Evolutionary conservation across 2,888 invertebrate species (phyloP).

Genomic region (Itoplectis maculator): DNA sequence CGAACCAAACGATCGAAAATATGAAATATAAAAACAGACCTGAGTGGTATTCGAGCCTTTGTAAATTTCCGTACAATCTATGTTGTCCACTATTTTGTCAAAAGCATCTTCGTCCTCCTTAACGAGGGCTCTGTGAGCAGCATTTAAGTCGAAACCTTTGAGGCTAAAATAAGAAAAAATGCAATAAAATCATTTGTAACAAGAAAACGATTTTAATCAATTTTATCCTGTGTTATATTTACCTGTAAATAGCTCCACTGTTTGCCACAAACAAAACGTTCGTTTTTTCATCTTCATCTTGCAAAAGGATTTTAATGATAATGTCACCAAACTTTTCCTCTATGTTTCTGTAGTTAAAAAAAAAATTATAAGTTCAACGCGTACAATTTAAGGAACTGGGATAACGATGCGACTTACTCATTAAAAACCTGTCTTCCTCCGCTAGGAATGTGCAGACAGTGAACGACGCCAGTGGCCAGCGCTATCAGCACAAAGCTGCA

Average conservation of each 20-base stretch:
- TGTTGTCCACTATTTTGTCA: conserved; percentile 55
- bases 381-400: not conserved
- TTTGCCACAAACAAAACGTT: conserved; percentile 71
- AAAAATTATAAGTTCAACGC: not conserved
- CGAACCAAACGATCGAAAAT: conserved; percentile 20
- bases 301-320: conserved; percentile 71
- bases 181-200: too few species aligned
- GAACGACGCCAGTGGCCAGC: conserved; percentile 74
- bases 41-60: conserved; percentile 54
- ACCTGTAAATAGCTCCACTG: conserved; percentile 75
- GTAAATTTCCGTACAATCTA: conserved; percentile 70
- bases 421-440: conserved; percentile 70
- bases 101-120: conserved; percentile 60
- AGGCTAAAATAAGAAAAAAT: conserved; percentile 40
- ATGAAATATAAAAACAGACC: conserved; percentile 20
- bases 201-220: not conserved
- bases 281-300: conserved; percentile 56
- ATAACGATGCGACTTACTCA: conserved; percentile 72
- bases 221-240: conserved; percentile 41
- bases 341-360: conserved; percentile 51
- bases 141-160: conserved; percentile 63
- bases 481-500: conserved; percentile 77
- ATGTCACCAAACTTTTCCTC: conserved; percentile 62
- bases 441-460: conserved; percentile 77
- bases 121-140: conserved; percentile 59